These are phyloP conservation scores for Cacatua alba DNA, from an alignment of 2,113 vertebrate genomes.

Conservation along the genomic window DNA sequence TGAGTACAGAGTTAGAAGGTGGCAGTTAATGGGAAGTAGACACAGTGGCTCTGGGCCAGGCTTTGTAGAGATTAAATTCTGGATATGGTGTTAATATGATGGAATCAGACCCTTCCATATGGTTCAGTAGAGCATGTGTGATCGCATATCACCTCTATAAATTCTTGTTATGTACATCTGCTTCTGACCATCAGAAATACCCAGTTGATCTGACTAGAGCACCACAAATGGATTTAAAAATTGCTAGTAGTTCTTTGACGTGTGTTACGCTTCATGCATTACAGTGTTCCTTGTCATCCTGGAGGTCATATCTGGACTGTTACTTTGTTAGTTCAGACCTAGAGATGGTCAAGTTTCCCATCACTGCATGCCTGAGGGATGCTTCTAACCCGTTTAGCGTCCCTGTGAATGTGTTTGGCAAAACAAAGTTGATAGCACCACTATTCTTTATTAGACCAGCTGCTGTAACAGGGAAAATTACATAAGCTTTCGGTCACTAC, in stretches of 20 bases:
- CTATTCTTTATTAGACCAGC: background rate
- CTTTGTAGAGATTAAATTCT: background rate
- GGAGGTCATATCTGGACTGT: background rate
- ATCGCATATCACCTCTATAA: background rate
- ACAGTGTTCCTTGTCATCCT: background rate
- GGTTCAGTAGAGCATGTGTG: background rate
- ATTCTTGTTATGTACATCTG: background rate
- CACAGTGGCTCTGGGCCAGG: background rate
- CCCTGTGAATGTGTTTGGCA: background rate
- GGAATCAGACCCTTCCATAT: background rate
- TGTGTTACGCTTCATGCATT: background rate
- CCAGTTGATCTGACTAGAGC: background rate
- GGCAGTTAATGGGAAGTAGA: background rate
- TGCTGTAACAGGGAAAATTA: background rate
- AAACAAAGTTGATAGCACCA: background rate
- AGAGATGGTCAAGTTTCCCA: background rate
- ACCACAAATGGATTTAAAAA: background rate
- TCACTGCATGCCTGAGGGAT: rapidly evolving
- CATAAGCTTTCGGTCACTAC: background rate
- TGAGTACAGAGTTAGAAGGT: background rate
- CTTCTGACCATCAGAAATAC: background rate
- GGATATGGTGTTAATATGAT: background rate
- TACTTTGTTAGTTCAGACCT: background rate
- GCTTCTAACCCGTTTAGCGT: background rate
- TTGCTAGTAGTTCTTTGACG: background rate